Evolutionary conservation across 1,140 invertebrate species (phyloP).

Genomic region (Phymastichus coffea): DNA sequence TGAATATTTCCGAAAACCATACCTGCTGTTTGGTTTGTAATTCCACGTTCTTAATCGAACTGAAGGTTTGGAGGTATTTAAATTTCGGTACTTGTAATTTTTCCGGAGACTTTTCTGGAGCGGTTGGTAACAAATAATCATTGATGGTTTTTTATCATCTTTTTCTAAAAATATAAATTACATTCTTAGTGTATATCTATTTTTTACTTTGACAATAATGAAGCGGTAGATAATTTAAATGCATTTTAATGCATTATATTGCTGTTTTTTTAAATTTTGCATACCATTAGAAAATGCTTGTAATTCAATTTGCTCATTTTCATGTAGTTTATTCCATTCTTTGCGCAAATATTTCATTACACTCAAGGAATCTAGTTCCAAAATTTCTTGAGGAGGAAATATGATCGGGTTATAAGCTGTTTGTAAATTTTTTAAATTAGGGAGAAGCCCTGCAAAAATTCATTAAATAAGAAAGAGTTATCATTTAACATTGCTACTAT

Average conservation of each 20-base stretch:
- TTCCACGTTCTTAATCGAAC: slow-evolving; percentile 31
- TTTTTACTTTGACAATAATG: too few species aligned
- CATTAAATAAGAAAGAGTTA: neutral
- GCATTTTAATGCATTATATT: too few species aligned
- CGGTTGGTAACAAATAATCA: slow-evolving; percentile 40
- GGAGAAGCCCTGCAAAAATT: slow-evolving; percentile 37
- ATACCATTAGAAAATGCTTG: slow-evolving; percentile 30
- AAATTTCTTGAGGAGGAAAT: slow-evolving; percentile 55
- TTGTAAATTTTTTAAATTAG: slow-evolving; percentile 58
- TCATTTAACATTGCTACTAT: slow-evolving; percentile 7
- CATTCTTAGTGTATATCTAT: too few species aligned
- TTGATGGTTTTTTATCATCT: slow-evolving; percentile 39
- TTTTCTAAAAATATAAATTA: slow-evolving; percentile 29
- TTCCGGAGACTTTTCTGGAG: slow-evolving; percentile 10
- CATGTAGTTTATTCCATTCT: slow-evolving; percentile 50
- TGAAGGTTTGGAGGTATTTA: slow-evolving; percentile 15
- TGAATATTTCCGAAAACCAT: slow-evolving; percentile 8
- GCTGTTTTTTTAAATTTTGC: slow-evolving; percentile 1
- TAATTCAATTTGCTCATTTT: slow-evolving; percentile 32
- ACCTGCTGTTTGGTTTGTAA: slow-evolving; percentile 46
- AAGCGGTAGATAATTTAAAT: slow-evolving; percentile 10
- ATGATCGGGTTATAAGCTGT: slow-evolving; percentile 56
- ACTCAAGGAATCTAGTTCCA: slow-evolving; percentile 49
- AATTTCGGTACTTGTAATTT: neutral
- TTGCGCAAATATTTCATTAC: slow-evolving; percentile 54